Base-by-base conservation (phyloP, 53 echinoderm and acorn worm genomes). In the Paelopatides confundens region DNA sequence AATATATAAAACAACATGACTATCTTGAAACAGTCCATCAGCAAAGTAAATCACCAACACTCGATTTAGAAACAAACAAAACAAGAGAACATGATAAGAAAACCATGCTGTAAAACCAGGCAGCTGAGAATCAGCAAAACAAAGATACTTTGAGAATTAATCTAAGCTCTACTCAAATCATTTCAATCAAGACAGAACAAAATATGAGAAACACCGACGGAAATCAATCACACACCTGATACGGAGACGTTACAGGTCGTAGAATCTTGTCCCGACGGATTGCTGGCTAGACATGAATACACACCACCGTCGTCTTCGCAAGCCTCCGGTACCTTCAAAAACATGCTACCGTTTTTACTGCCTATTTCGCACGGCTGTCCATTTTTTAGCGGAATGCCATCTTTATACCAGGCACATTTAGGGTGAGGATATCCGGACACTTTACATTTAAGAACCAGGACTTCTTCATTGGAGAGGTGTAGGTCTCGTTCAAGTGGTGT, bases 371-470 rank as follows among this genome's bases (percentile, higher is more conserved):
- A 93, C 68, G 91, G 87, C 12, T 71, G 90, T 28, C 90, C 58
- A 9, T 87, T 70, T 15, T 87, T 90, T 34, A 93, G 83, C 40
- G 76, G 90, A 17, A 66, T 51, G 31, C 90, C 93, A 52, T 97
- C 92, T 66, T 95, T 92, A 76, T 88, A 97, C 97, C 97, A 97
- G 0, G 89, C 83, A 50, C 95, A 89, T 38, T 85, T 85, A 21
- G 97, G 97, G 0, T 85, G 74, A 29, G 97, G 97, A 40, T 90
- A 82, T 4, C 97, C 97, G 0, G 93, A 85, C 37, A 95, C 92
- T 5, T 93, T 91, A 71, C 91, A 91, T 81, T 91, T 83, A 24
- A 95, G 88, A 63, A 86, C 30, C 32, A 95, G 84, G 35, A 90
- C 89, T 34, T 93, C 77, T 12, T 91, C 95, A 1, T 92, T 91